Evolutionary conservation across 2,113 vertebrate species (phyloP).

Genomic region (Petaurus breviceps): DNA sequence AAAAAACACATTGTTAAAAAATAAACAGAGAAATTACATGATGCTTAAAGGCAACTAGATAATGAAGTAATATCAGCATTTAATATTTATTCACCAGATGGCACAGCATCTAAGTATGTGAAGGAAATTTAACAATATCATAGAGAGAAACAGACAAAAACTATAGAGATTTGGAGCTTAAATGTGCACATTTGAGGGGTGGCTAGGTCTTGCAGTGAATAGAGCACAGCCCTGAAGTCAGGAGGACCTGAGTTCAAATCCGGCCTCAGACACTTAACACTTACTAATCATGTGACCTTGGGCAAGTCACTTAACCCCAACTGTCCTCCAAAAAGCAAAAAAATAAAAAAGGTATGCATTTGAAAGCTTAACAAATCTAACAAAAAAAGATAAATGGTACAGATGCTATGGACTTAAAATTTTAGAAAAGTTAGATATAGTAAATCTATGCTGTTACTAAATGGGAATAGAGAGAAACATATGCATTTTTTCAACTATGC

Average conservation of each 20-base stretch:
- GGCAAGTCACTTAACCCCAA: too few species aligned
- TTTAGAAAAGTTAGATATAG: not conserved
- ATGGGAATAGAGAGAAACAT: not conserved
- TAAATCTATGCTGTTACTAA: not conserved
- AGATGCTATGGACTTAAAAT: not conserved
- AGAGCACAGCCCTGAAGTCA: too few species aligned
- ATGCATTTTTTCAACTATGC: not conserved
- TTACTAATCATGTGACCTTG: too few species aligned
- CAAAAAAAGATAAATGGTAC: not conserved
- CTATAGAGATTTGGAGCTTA: not conserved
- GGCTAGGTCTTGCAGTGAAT: too few species aligned
- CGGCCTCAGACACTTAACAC: too few species aligned
- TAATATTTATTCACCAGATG: not conserved
- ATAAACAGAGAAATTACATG: not conserved
- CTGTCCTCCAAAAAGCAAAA: too few species aligned
- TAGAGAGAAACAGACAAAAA: not conserved
- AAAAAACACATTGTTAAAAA: not conserved
- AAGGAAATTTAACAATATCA: not conserved
- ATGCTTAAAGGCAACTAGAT: not conserved
- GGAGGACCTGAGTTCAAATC: too few species aligned
- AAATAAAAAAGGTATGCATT: not conserved
- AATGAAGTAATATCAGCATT: not conserved
- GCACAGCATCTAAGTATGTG: not conserved
- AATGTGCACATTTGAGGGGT: not conserved
- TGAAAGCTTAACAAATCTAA: not conserved